These are phyloP conservation scores for Cacatua alba DNA, from an alignment of 2,113 vertebrate genomes.

Conservation along the genomic window DNA sequence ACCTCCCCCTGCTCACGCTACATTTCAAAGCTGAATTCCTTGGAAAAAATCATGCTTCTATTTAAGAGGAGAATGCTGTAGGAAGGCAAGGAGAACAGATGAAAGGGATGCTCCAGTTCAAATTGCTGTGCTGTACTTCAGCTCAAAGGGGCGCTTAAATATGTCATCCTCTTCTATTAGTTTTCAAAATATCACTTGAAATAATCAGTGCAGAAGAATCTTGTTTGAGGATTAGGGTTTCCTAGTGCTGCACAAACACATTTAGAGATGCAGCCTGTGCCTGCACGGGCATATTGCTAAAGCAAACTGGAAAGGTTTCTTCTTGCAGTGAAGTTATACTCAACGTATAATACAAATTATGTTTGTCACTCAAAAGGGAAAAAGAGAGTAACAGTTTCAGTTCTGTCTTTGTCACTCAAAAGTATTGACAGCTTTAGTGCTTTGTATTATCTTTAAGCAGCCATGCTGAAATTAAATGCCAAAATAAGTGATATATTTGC, in stretches of 20 bases:
- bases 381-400: constrained; percentile 32
- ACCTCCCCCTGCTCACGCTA: neutral
- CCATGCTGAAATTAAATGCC: constrained; percentile 58
- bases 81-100: neutral
- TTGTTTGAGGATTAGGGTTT: neutral
- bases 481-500: constrained; percentile 53
- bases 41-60: neutral
- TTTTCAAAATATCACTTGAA: constrained; percentile 27
- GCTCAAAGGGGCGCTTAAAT: neutral
- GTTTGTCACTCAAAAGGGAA: constrained; percentile 41
- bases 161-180: neutral
- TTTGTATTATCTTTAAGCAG: constrained; percentile 54
- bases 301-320: constrained; percentile 12
- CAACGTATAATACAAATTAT: neutral
- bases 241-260: neutral
- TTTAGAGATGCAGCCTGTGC: neutral
- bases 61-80: neutral
- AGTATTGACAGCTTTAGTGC: constrained; percentile 44
- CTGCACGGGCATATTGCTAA: neutral
- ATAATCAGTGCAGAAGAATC: neutral
- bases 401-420: constrained; percentile 52
- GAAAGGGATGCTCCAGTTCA: neutral
- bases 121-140: neutral
- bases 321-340: neutral
- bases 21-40: neutral